Conservation (phyloP, 2,888 invertebrate species). For the Sialis lutaria region DNA sequence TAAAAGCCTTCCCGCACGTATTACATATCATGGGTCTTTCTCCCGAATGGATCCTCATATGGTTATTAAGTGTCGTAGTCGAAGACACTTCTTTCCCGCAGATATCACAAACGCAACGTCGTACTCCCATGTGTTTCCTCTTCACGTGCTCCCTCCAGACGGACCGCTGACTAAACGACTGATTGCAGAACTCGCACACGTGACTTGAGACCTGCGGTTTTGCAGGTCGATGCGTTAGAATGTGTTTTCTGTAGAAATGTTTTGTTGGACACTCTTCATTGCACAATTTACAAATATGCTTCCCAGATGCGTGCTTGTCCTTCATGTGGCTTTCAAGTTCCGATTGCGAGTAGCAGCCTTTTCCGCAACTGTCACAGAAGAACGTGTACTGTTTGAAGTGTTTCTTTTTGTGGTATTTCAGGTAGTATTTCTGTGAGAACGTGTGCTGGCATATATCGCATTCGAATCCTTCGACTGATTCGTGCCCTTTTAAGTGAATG, state of each 20-base stretch:
- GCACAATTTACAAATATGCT: not conserved
- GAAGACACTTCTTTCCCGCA: not conserved
- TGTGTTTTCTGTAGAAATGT: not conserved
- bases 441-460: not conserved
- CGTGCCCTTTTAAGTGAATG: not conserved
- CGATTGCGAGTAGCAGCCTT: not conserved
- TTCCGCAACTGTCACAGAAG: not conserved
- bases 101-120: not conserved
- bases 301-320: not conserved
- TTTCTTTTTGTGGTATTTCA: not conserved
- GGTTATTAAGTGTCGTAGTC: not conserved
- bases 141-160: not conserved
- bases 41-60: not conserved
- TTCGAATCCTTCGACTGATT: not conserved
- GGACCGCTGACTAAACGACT: not conserved
- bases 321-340: not conserved
- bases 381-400: not conserved
- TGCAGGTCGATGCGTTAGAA: not conserved
- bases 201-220: not conserved
- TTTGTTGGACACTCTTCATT: not conserved
- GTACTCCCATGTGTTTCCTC: not conserved
- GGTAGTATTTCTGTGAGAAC: not conserved
- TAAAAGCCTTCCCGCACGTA: conserved; percentile 20
- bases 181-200: not conserved
- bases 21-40: conserved; percentile 14